Conservation (phyloP, 1,140 invertebrate species). For the Bombyx mandarina region DNA sequence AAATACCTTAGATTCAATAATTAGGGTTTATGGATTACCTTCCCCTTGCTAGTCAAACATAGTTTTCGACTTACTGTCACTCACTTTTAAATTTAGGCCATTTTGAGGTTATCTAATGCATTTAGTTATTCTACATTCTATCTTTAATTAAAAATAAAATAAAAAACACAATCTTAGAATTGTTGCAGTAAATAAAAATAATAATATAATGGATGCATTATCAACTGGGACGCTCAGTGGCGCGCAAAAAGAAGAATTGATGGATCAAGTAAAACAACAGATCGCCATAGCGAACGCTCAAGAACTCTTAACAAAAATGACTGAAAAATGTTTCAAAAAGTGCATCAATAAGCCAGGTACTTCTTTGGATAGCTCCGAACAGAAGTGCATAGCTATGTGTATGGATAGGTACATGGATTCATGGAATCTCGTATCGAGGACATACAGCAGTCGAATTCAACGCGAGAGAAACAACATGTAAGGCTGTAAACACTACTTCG, state of each 20-base stretch:
- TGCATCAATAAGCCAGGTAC: slow-evolving; percentile 94
- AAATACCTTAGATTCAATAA: too few species aligned
- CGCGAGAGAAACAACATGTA: slow-evolving; percentile 76
- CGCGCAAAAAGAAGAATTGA: slow-evolving; percentile 89
- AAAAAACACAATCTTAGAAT: too few species aligned
- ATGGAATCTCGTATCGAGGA: slow-evolving; percentile 90
- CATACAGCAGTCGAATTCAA: slow-evolving; percentile 87
- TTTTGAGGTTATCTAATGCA: too few species aligned
- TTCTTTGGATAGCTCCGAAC: slow-evolving; percentile 91
- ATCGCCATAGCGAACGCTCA: slow-evolving; percentile 95
- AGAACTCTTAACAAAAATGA: slow-evolving; percentile 95
- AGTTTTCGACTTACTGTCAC: too few species aligned
- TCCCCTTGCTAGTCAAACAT: too few species aligned
- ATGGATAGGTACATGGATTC: slow-evolving; percentile 98
- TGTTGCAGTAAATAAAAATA: background rate
- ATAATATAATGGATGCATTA: slow-evolving; percentile 47
- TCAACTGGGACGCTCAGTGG: slow-evolving; percentile 70
- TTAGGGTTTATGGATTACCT: too few species aligned
- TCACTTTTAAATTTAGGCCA: too few species aligned
- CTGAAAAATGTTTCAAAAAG: slow-evolving; percentile 97
- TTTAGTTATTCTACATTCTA: too few species aligned
- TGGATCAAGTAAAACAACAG: slow-evolving; percentile 97
- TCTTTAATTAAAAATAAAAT: too few species aligned
- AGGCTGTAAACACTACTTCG: slow-evolving; percentile 13
- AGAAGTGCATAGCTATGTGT: slow-evolving; percentile 98